These are phyloP conservation scores for Pseudoips prasinana DNA, from an alignment of 2,888 invertebrate species.

Conservation along the genomic window DNA sequence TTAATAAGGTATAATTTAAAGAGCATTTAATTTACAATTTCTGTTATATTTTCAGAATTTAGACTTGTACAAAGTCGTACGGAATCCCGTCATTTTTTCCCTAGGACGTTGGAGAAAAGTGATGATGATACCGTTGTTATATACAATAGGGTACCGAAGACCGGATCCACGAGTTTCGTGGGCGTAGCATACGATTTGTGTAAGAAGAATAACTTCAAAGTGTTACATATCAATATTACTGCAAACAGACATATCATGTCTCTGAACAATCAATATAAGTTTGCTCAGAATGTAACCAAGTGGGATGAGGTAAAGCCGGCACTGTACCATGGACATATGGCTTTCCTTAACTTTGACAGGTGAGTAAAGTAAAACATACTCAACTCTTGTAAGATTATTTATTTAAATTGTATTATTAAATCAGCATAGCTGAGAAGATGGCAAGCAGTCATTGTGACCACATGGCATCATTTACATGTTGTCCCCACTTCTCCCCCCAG, in stretches of 20 bases:
- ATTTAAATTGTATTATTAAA: no score
- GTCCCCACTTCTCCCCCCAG: no score
- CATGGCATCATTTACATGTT: no score
- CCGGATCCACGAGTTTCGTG: conserved; percentile 97
- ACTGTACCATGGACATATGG: conserved; percentile 98
- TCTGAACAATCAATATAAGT: conserved; percentile 93
- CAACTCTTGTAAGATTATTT: no score
- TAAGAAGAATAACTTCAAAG: conserved; percentile 84
- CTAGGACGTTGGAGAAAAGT: conserved; percentile 54
- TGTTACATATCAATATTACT: conserved; percentile 96
- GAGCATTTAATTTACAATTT: conserved; percentile 2
- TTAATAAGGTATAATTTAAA: not conserved
- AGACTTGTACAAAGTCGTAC: conserved; percentile 55
- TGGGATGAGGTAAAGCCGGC: conserved; percentile 97
- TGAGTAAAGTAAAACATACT: no score
- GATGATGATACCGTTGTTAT: conserved; percentile 90
- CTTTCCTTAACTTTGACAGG: conserved; percentile 97
- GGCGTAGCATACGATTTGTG: conserved; percentile 95
- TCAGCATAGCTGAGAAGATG: no score
- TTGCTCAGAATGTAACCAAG: conserved; percentile 93
- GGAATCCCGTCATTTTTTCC: conserved; percentile 66
- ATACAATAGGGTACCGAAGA: conserved; percentile 98
- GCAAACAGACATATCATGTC: conserved; percentile 98
- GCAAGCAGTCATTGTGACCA: no score
- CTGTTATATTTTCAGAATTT: conserved; percentile 56